Conservation (phyloP, 2,797 vertebrate genomes). For the Rhincodon typus region DNA sequence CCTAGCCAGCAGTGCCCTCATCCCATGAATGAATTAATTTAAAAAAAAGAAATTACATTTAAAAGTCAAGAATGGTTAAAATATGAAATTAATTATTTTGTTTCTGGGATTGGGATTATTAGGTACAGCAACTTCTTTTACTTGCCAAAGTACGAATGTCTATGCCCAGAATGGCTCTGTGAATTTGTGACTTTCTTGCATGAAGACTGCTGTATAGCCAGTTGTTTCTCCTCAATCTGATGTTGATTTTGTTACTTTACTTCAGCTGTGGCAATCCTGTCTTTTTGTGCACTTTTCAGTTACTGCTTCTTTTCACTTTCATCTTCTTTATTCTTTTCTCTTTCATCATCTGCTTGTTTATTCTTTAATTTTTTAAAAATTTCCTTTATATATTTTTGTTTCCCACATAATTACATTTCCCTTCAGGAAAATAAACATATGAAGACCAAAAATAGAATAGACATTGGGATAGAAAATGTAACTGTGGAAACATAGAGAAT, state of each 20-base stretch:
- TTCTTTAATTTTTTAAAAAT: neutral
- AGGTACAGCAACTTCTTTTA: neutral
- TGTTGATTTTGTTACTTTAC: neutral
- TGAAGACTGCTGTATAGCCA: neutral
- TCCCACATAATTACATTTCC: neutral
- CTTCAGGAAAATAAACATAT: neutral
- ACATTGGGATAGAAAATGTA: neutral
- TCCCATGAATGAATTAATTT: no score
- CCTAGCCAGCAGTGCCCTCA: no score
- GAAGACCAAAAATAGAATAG: neutral
- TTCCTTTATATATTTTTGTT: neutral
- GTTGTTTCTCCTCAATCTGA: neutral
- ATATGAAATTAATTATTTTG: neutral
- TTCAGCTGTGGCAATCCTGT: neutral
- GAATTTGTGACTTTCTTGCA: neutral
- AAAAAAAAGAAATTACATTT: neutral
- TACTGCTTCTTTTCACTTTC: neutral
- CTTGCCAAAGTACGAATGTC: neutral
- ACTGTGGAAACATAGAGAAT: neutral
- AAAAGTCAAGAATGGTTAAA: neutral
- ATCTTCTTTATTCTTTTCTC: neutral
- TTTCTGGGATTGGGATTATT: neutral
- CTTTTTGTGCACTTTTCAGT: neutral
- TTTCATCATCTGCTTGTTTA: neutral
- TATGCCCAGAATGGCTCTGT: neutral